Conservation (phyloP, 2,888 invertebrate genomes). For the Eumerus sabulonum region DNA sequence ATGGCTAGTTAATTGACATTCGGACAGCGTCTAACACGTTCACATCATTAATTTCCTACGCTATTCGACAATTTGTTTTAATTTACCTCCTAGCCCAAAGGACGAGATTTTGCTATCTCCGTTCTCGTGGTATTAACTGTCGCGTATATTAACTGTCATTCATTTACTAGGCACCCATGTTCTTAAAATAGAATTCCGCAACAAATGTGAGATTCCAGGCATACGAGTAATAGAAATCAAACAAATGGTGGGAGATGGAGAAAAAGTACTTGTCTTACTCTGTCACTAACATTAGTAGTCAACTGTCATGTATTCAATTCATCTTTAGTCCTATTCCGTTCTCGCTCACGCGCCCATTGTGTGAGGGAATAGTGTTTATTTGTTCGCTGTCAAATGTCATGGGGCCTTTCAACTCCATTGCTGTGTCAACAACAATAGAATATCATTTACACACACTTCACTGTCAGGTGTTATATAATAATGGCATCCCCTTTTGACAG, state of each 20-base stretch:
- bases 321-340: not conserved
- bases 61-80: constrained; percentile 65
- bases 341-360: constrained; percentile 1
- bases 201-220: constrained; percentile 11
- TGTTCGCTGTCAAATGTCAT: constrained; percentile 55
- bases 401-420: constrained; percentile 6
- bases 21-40: constrained; percentile 64
- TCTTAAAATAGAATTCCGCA: constrained; percentile 46
- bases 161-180: constrained; percentile 29
- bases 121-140: not conserved
- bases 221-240: no score
- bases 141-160: constrained; percentile 57
- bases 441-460: constrained; percentile 59
- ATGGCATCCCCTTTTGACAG: constrained; percentile 30
- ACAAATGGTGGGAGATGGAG: not conserved
- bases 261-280: constrained; percentile 4
- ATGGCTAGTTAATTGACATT: constrained; percentile 56
- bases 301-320: constrained; percentile 52
- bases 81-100: constrained; percentile 59
- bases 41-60: constrained; percentile 65
- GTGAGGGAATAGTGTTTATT: no score
- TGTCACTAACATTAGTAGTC: constrained; percentile 49
- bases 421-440: constrained; percentile 50
- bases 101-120: constrained; percentile 4
- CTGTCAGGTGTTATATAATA: constrained; percentile 49